phyloP scores from a whole-genome alignment of 2,888 invertebrate species.

The Ectobius pallidus region DNA sequence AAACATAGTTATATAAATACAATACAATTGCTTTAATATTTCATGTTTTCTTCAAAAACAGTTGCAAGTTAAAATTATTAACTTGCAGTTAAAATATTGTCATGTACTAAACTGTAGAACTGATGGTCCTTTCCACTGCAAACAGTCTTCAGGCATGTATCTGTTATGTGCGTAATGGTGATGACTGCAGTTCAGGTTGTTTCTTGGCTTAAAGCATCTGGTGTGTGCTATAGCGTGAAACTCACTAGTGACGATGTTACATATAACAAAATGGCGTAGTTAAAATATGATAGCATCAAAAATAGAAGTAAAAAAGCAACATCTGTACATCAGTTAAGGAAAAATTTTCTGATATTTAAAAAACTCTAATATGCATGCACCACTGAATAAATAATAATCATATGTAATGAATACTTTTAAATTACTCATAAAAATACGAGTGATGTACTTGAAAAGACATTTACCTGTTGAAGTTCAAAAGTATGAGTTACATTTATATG shows the following conservation, averaged over 20 bases:
- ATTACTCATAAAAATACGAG: too few relatives aligned
- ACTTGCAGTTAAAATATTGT: not conserved
- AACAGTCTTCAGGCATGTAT: not conserved
- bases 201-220: not conserved
- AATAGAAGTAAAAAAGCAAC: slow-evolving; percentile 48
- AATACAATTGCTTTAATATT: not conserved
- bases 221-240: slow-evolving; percentile 21
- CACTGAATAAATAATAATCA: too few relatives aligned
- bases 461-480: too few relatives aligned
- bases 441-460: too few relatives aligned
- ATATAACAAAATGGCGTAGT: slow-evolving; percentile 52
- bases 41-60: not conserved
- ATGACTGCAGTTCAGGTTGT: not conserved
- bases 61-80: slow-evolving; percentile 5
- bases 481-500: too few relatives aligned
- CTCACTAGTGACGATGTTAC: slow-evolving; percentile 42
- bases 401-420: too few relatives aligned
- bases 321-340: slow-evolving; percentile 48
- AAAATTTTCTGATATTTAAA: not conserved
- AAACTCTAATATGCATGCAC: too few relatives aligned
- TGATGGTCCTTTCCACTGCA: not conserved
- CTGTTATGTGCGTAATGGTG: not conserved
- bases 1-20: not conserved
- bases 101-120: not conserved
- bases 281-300: slow-evolving; percentile 53